These are phyloP conservation scores for Protonibea diacanthus DNA, from an alignment of 2,797 vertebrate genomes.

Conservation along the genomic window DNA sequence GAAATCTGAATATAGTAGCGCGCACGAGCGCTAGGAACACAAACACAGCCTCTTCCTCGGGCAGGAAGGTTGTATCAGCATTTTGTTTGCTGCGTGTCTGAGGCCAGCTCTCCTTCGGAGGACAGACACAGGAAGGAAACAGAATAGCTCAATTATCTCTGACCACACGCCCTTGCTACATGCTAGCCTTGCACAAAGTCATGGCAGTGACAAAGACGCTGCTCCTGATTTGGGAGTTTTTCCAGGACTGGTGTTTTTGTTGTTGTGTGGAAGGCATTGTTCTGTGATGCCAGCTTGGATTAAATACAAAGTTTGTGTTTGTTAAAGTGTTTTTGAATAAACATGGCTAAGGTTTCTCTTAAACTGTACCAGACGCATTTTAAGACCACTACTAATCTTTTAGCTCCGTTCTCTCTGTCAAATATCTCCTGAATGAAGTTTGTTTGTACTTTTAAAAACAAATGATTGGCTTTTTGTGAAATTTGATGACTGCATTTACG, in stretches of 20 bases:
- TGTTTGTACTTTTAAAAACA: not conserved
- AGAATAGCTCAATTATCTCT: slow-evolving; percentile 25
- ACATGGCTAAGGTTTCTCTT: not conserved
- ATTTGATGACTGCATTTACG: not conserved
- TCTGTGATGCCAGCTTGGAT: not conserved
- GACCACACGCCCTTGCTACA: slow-evolving; percentile 22
- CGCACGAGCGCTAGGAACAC: not conserved
- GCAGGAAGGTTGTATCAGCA: slow-evolving; percentile 24
- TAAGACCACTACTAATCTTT: not conserved
- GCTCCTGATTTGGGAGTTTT: not conserved
- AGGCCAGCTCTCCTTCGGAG: slow-evolving; percentile 18
- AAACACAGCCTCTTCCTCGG: slow-evolving; percentile 3
- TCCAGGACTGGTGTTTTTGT: not conserved
- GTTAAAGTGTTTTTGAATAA: not conserved
- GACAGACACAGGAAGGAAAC: slow-evolving; percentile 28
- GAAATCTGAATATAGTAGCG: slow-evolving; percentile 9
- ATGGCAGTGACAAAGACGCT: not conserved
- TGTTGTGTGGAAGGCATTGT: slow-evolving; percentile 1
- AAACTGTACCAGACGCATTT: not conserved
- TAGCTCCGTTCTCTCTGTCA: not conserved
- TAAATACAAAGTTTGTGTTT: not conserved
- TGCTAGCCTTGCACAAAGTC: slow-evolving; percentile 23
- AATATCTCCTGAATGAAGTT: not conserved
- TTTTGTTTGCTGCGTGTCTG: slow-evolving; percentile 14
- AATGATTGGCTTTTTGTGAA: not conserved